Evolutionary conservation across 2,888 invertebrate species (phyloP).

Genomic region (Pemphredon lugubris): DNA sequence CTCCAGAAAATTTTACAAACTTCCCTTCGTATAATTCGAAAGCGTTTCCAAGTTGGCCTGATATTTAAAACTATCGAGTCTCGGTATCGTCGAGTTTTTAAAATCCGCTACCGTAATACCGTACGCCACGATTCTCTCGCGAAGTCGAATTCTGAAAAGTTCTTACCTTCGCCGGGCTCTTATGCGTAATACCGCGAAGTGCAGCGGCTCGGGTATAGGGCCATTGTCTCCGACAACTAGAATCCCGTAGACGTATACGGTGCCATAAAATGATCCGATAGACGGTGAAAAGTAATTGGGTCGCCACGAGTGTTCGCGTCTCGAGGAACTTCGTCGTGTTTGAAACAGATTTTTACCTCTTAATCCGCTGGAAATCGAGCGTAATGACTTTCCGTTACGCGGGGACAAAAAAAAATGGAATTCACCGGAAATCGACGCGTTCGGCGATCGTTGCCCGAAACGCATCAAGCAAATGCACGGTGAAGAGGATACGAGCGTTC

Average conservation of each 20-base stretch:
- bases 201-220: constrained; percentile 35
- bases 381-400: constrained; percentile 40
- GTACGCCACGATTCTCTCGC: constrained; percentile 18
- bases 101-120: neutral
- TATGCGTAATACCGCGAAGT: constrained; percentile 33
- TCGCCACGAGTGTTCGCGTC: constrained; percentile 48
- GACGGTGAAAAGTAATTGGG: constrained; percentile 56
- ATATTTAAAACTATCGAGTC: neutral
- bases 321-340: constrained; percentile 36
- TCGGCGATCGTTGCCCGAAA: constrained; percentile 16
- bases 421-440: constrained; percentile 32
- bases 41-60: neutral
- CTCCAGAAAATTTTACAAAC: too few species aligned
- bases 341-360: constrained; percentile 36
- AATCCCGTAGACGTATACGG: constrained; percentile 36
- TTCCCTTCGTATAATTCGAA: neutral
- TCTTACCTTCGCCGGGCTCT: constrained; percentile 12
- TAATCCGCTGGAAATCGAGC: constrained; percentile 39
- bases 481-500: constrained; percentile 17
- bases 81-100: neutral
- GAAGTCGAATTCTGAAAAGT: constrained; percentile 22
- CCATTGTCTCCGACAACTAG: constrained; percentile 41
- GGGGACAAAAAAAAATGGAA: constrained; percentile 1
- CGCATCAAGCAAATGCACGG: constrained; percentile 22
- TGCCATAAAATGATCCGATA: constrained; percentile 49